Evolutionary conservation across 2,888 invertebrate species (phyloP).

Genomic region (Andrena trimmerana): DNA sequence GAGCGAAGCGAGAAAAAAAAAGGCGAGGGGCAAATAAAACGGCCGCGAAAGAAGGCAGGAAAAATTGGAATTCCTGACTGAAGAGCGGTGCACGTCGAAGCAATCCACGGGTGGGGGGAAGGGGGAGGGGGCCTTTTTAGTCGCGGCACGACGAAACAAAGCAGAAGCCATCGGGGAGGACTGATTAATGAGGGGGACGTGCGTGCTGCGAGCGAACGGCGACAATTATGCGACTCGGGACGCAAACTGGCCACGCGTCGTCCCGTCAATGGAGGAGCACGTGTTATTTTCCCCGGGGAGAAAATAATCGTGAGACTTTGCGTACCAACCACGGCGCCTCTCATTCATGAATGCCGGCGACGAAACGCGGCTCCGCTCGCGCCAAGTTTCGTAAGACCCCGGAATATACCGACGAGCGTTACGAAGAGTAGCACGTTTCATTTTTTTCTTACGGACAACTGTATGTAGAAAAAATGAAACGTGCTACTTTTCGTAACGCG

Average conservation of each 20-base stretch:
- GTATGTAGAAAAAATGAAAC: too few relatives aligned
- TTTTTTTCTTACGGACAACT: too few relatives aligned
- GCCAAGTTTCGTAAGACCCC: constrained; percentile 3
- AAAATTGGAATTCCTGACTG: constrained; percentile 41
- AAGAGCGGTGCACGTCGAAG: constrained; percentile 33
- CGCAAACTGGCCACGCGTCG: constrained; percentile 63
- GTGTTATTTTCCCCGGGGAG: constrained; percentile 26
- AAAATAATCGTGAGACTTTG: constrained; percentile 55
- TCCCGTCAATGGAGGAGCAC: constrained; percentile 54
- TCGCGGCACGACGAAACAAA: constrained; percentile 44
- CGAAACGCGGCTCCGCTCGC: constrained; percentile 4
- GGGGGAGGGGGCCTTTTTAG: constrained; percentile 37
- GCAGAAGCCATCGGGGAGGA: constrained; percentile 58
- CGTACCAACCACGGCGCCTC: constrained; percentile 6
- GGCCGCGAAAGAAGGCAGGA: constrained; percentile 3
- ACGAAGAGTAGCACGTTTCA: too few relatives aligned
- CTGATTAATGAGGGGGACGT: constrained; percentile 68
- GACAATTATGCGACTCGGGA: constrained; percentile 65
- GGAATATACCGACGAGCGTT: neutral
- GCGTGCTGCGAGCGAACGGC: constrained; percentile 59
- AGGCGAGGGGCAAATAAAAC: neutral
- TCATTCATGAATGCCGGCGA: constrained; percentile 38
- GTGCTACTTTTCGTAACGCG: too few relatives aligned
- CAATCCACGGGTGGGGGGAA: neutral
- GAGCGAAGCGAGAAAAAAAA: neutral